A percentile compares a stretch with the other conserved stretches of the same genome.
Evolutionary conservation across 2,888 invertebrate species (phyloP).

Genomic region (Margaritifera margaritifera): DNA sequence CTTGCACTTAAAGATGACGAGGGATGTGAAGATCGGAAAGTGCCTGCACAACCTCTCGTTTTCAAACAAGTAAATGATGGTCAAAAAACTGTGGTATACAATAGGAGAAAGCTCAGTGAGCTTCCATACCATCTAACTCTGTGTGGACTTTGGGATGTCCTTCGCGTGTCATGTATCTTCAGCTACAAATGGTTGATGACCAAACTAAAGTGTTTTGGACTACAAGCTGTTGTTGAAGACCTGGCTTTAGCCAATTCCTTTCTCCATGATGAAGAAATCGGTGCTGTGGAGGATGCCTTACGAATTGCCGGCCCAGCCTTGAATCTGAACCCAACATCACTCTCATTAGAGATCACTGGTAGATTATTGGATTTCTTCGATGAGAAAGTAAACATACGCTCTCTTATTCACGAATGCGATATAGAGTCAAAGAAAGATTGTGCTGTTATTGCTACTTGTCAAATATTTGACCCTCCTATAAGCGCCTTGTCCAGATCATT

Average conservation of each 20-base stretch:
- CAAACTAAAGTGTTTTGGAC: slow-evolving; percentile 91
- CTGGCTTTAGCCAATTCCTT: slow-evolving; percentile 82
- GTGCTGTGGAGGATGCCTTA: slow-evolving; percentile 78
- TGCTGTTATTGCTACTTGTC: slow-evolving; percentile 26
- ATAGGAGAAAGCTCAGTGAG: slow-evolving; percentile 63
- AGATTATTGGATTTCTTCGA: slow-evolving; percentile 81
- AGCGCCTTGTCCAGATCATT: slow-evolving; percentile 29
- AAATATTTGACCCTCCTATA: slow-evolving; percentile 34
- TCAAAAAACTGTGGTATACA: slow-evolving; percentile 43
- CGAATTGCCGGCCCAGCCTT: slow-evolving; percentile 80
- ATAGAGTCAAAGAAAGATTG: slow-evolving; percentile 18
- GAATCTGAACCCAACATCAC: slow-evolving; percentile 91
- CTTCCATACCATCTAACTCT: slow-evolving; percentile 61
- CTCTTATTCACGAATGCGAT: slow-evolving; percentile 33
- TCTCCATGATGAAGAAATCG: slow-evolving; percentile 78
- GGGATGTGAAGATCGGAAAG: slow-evolving; percentile 55
- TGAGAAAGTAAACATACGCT: slow-evolving; percentile 21
- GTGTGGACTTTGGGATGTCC: slow-evolving; percentile 80
- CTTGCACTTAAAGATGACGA: slow-evolving; percentile 36
- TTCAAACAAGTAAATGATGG: slow-evolving; percentile 35
- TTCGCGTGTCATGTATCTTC: slow-evolving; percentile 92
- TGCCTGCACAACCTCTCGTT: slow-evolving; percentile 59
- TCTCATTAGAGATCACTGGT: slow-evolving; percentile 92
- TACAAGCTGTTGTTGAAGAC: slow-evolving; percentile 95
- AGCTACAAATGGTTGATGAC: slow-evolving; percentile 98